Evolutionary conservation across 2,113 vertebrate species (phyloP), one percentile per base, ranked within the genome.

Genomic region (Chrysemys picta): DNA sequence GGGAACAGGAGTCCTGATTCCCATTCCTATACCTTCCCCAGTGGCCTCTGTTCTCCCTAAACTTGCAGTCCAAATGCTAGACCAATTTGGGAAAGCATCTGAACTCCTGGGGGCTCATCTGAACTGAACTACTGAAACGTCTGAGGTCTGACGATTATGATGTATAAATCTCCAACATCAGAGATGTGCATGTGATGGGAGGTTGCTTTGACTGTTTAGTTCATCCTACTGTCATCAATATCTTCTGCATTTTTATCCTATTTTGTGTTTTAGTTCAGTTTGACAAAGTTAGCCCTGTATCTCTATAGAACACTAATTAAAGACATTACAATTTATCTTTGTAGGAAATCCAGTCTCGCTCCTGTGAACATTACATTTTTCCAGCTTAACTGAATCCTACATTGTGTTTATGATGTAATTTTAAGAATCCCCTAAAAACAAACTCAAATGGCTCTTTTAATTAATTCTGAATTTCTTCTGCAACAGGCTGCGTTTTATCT

Each of bases 361-460:
- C 82, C 90, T 95, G 93, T 84, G 87, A 96, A 94, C 54, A 56
- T 87, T 93, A 22, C 45, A 56, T 93, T 96, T 96, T 96, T 94
- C 85, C 89, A 87, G 9, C 76, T 94, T 94, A 94, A 97, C 91
- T 96, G 90, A 97, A 97, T 93, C 94, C 69, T 93, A 69, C 85
- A 57, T 90, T 56, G 85, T 84, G 81, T 96, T 97, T 90, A 95
- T 85, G 83, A 96, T 81, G 84, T 59, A 89, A 94, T 95, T 97
- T 94, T 69, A 45, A 97, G 95, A 95, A 96, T 88, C 84, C 84
- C 75, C 91, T 90, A 85, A 52, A 94, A 96, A 96, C 89, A 95
- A 97, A 93, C 45, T 93, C 69, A 0, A 87, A 96, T 96, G 86
- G 38, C 75, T 96, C 75, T 93, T 94, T 96, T 94, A 89, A 85